Evolutionary conservation across 1,140 invertebrate genomes (phyloP), one percentile per base, ranked within the genome.

Genomic region (Scaptomyza hsui): DNA sequence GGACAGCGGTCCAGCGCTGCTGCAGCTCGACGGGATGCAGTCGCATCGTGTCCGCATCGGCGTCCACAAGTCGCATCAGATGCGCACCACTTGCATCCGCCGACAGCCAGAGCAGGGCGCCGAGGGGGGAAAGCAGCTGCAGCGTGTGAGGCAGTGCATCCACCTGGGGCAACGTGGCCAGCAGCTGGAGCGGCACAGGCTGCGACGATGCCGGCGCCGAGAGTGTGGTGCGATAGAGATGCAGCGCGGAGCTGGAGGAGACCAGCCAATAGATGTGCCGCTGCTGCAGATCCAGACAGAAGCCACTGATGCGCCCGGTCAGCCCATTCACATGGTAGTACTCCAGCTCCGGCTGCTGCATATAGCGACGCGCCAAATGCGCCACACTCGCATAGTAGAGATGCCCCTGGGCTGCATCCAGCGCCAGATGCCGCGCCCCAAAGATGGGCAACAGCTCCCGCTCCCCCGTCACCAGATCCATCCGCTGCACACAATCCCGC

Each of bases 331-430:
- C 67, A 10, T 82, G 78, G 16, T 78, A 88, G 41, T 76, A 89
- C 53, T 75, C 61, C 26, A 77, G 47, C 18, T 78, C 68, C 7
- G 75, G 71, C 24, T 74, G 70, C 13, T 42, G 35, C 9, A 61
- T 55, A 0, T 51, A 92, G 0, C 96, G 94, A 32, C 95, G 94
- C 92, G 97, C 95, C 0, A 99, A 94, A 0, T 95, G 94, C 68
- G 96, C 94, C 0, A 94, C 94, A 0, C 97, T 98, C 6, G 96
- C 96, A 95, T 97, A 99, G 82, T 98, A 97, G 15, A 99, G 92
- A 72, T 95, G 95, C 0, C 96, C 97, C 72, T 94, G 94, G 3
- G 95, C 72, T 0, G 97, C 94, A 90, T 99, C 97, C 18, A 98
- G 94, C 15, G 95, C 94, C 13, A 98, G 90, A 78, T 97, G 95